Evolutionary conservation across 1,140 invertebrate genomes (phyloP).

Genomic region (Ostrea denselamellosa): DNA sequence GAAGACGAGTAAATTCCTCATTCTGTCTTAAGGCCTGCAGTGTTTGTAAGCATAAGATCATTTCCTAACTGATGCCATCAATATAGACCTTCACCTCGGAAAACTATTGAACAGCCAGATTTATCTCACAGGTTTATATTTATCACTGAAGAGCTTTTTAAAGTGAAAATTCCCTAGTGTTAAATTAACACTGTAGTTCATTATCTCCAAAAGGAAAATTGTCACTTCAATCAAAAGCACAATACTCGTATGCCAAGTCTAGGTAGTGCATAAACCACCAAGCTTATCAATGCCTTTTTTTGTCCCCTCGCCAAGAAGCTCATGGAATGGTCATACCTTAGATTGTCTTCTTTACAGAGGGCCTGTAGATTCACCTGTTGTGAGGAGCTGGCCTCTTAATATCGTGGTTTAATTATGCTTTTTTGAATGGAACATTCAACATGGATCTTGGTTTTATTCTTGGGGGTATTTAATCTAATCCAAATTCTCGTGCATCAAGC

Average conservation of each 20-base stretch:
- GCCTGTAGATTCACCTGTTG: neutral
- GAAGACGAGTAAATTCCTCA: neutral
- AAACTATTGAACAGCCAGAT: slow-evolving; percentile 15
- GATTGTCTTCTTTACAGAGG: slow-evolving; percentile 4
- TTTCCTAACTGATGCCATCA: neutral
- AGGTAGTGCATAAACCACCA: neutral
- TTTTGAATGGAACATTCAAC: slow-evolving; percentile 37
- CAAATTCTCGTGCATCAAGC: slow-evolving; percentile 12
- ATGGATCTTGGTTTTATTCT: slow-evolving; percentile 14
- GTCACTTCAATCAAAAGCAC: slow-evolving; percentile 35
- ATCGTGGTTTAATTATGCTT: slow-evolving; percentile 24
- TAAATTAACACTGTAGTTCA: slow-evolving; percentile 30
- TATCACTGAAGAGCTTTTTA: slow-evolving; percentile 18
- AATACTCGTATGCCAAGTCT: neutral
- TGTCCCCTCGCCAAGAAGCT: slow-evolving; percentile 24
- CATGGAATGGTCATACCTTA: slow-evolving; percentile 24
- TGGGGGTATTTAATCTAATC: slow-evolving; percentile 35
- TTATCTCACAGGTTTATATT: neutral
- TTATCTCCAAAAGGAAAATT: slow-evolving; percentile 21
- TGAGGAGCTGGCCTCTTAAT: slow-evolving; percentile 25
- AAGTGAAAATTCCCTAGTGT: slow-evolving; percentile 23
- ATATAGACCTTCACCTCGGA: neutral
- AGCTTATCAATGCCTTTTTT: slow-evolving; percentile 23
- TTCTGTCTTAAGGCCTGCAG: neutral
- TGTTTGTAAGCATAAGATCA: neutral